Evolutionary conservation across 2,113 vertebrate genomes (phyloP).

Genomic region (Ammodytes marinus): DNA sequence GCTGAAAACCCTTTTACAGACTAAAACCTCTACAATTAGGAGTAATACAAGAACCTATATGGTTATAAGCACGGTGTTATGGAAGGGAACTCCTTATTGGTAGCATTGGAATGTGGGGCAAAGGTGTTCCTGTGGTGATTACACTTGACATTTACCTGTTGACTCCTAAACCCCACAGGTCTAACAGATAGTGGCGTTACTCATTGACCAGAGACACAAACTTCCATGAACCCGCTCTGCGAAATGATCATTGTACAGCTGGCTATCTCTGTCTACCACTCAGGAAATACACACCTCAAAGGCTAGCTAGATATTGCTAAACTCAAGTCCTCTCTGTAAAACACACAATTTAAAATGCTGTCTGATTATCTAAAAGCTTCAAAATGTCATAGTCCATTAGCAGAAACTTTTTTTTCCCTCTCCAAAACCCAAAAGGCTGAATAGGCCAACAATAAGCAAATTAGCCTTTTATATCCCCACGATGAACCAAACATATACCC

Average conservation of each 20-base stretch:
- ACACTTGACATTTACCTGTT: constrained; percentile 69
- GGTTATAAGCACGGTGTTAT: neutral
- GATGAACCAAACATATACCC: constrained; percentile 57
- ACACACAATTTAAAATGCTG: constrained; percentile 16
- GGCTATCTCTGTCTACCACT: constrained; percentile 40
- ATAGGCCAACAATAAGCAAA: constrained; percentile 59
- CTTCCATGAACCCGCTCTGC: constrained; percentile 39
- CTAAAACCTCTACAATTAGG: neutral
- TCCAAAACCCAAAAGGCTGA: constrained; percentile 17
- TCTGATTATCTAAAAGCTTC: constrained; percentile 36
- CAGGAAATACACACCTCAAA: constrained; percentile 40
- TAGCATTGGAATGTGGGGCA: constrained; percentile 60
- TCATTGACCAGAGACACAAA: constrained; percentile 74
- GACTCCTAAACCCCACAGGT: constrained; percentile 59
- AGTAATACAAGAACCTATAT: neutral
- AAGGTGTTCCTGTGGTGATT: constrained; percentile 64
- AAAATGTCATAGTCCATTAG: constrained; percentile 33
- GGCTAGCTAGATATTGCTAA: too few relatives aligned
- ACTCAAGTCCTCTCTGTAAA: constrained; percentile 19
- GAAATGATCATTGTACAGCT: constrained; percentile 35
- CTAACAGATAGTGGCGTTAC: constrained; percentile 71
- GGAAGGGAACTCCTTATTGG: constrained; percentile 14
- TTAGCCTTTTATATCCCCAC: constrained; percentile 13
- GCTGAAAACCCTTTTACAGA: neutral
- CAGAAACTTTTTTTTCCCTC: constrained; percentile 22